Evolutionary conservation across 2,113 vertebrate genomes (phyloP).

Genomic region (Tylochromis polylepis): DNA sequence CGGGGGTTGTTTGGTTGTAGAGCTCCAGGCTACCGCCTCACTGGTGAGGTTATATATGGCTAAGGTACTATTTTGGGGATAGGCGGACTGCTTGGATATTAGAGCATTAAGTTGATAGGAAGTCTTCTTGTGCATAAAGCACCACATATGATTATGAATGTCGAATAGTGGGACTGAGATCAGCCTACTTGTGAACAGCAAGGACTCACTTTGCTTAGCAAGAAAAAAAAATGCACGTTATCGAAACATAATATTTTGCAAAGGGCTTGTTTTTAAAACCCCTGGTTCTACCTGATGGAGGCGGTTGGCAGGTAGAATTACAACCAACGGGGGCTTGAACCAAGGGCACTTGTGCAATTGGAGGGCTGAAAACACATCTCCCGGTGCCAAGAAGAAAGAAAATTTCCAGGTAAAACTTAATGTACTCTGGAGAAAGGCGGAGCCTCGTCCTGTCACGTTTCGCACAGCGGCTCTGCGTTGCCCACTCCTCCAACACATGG

Average conservation of each 20-base stretch:
- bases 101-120: not conserved
- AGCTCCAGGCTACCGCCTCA: not conserved
- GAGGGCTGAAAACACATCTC: not conserved
- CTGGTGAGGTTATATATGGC: constrained; percentile 43
- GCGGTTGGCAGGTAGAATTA: not conserved
- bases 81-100: not conserved
- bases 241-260: not conserved
- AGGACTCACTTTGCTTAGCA: not conserved
- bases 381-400: not conserved
- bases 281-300: not conserved
- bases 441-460: constrained; percentile 46
- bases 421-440: constrained; percentile 18
- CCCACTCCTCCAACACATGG: constrained; percentile 55
- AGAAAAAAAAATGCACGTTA: not conserved
- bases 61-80: constrained; percentile 38
- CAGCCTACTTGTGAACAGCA: not conserved
- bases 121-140: not conserved
- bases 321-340: not conserved
- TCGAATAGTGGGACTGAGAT: not conserved
- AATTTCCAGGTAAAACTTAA: constrained; percentile 1
- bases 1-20: not conserved
- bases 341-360: not conserved
- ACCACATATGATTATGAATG: not conserved
- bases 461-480: not conserved
- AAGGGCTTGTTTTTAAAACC: not conserved